These are phyloP conservation scores for Serranus cabrilla DNA, from an alignment of 2,797 vertebrate genomes.

Conservation along the genomic window DNA sequence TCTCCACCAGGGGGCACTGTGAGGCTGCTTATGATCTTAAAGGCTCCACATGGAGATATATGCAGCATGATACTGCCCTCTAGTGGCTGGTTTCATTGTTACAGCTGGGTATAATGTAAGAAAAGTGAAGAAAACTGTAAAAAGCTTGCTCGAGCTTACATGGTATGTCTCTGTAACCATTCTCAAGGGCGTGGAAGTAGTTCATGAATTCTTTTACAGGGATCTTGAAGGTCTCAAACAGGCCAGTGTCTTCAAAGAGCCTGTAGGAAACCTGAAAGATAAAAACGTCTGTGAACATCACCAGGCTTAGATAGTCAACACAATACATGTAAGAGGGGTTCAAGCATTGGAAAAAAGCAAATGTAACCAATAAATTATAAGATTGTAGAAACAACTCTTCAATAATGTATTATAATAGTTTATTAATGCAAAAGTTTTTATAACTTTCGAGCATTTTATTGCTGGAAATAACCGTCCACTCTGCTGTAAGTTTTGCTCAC, in stretches of 20 bases:
- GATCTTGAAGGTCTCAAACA: conserved; percentile 98
- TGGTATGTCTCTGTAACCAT: conserved; percentile 97
- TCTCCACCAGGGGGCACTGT: conserved; percentile 73
- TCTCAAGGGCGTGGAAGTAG: conserved; percentile 98
- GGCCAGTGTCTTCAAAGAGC: conserved; percentile 97
- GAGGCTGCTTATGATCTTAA: conserved; percentile 26
- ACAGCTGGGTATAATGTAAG: conserved; percentile 6
- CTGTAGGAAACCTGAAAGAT: conserved; percentile 92
- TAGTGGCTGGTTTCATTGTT: conserved; percentile 45
- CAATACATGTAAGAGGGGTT: neutral
- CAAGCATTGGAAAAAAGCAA: neutral
- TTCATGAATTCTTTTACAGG: conserved; percentile 98
- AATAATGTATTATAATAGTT: neutral
- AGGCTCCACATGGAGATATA: conserved; percentile 8
- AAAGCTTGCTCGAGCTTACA: conserved; percentile 81
- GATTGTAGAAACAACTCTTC: neutral
- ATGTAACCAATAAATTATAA: neutral
- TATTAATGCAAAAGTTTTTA: neutral
- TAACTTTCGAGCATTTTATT: neutral
- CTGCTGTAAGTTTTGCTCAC: conserved; percentile 78
- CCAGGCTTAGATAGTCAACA: neutral
- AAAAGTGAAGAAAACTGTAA: conserved; percentile 8
- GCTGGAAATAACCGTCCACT: neutral
- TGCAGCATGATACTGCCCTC: conserved; percentile 44
- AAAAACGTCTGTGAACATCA: conserved; percentile 21